phyloP scores from a whole-genome alignment of 2,797 vertebrate genomes.

The Pangasius djambal region DNA sequence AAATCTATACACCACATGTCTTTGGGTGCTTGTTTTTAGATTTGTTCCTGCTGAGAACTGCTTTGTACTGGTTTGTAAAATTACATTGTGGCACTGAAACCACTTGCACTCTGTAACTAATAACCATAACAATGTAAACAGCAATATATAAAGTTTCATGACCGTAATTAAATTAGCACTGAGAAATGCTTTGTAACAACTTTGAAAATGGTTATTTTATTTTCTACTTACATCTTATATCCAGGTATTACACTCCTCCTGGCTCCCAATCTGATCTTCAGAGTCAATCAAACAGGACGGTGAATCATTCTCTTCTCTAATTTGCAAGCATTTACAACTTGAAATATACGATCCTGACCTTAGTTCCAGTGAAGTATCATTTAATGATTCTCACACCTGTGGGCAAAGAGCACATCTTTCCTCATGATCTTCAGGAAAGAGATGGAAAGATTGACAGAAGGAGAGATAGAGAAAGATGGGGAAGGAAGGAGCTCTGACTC shows the following conservation, averaged over 20 bases:
- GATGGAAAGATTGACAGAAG: slow-evolving; percentile 23
- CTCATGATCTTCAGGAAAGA: slow-evolving; percentile 18
- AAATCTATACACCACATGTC: not conserved
- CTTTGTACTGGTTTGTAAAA: not conserved
- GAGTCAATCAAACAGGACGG: not conserved
- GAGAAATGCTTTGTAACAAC: not conserved
- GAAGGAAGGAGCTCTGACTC: slow-evolving; percentile 39
- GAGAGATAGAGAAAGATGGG: slow-evolving; percentile 31
- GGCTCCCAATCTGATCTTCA: not conserved
- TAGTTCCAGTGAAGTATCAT: slow-evolving; percentile 18
- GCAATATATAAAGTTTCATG: not conserved
- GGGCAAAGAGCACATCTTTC: slow-evolving; percentile 39
- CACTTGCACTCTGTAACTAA: not conserved
- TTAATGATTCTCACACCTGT: slow-evolving; percentile 21
- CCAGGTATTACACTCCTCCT: not conserved
- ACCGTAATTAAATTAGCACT: not conserved
- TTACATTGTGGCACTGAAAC: not conserved
- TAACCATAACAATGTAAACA: not conserved
- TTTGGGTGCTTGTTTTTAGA: not conserved
- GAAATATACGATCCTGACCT: slow-evolving; percentile 31
- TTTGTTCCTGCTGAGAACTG: not conserved
- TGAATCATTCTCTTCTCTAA: slow-evolving; percentile 35
- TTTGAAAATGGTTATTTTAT: too few species aligned
- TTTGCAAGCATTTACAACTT: slow-evolving; percentile 13
- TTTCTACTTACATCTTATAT: not conserved